phyloP scores from a whole-genome alignment of 2,888 invertebrate species.

The Palloptera scutellata region DNA sequence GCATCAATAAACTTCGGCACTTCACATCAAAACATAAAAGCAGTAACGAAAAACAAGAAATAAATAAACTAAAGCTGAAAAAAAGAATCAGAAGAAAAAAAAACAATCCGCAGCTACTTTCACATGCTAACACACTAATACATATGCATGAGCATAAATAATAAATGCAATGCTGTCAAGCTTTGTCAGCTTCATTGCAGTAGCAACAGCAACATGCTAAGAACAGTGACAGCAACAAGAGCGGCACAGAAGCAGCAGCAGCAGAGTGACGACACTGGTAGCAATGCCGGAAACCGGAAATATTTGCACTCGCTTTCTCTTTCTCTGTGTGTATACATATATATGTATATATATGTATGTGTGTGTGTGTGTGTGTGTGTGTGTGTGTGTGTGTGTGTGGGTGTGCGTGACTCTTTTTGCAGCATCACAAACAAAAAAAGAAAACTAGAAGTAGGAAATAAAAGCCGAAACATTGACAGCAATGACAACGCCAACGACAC shows the following conservation, averaged over 20 bases:
- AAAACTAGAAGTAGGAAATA: no score
- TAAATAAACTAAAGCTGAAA: neutral
- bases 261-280: neutral
- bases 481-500: no score
- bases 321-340: no score
- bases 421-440: no score
- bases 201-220: neutral
- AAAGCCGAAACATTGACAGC: no score
- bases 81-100: neutral
- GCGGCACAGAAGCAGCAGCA: neutral
- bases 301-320: no score
- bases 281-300: neutral
- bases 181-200: neutral
- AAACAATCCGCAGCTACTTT: neutral
- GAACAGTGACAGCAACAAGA: neutral
- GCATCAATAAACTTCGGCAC: slow-evolving; percentile 1
- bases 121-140: neutral
- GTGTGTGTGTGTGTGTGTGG: no score
- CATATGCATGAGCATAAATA: neutral
- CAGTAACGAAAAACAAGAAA: neutral
- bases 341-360: no score
- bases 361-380: no score
- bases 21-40: neutral
- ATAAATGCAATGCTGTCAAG: neutral
- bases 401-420: no score